Base-by-base conservation (phyloP, 2,797 vertebrate species). In the Enteromius anoplus region DNA sequence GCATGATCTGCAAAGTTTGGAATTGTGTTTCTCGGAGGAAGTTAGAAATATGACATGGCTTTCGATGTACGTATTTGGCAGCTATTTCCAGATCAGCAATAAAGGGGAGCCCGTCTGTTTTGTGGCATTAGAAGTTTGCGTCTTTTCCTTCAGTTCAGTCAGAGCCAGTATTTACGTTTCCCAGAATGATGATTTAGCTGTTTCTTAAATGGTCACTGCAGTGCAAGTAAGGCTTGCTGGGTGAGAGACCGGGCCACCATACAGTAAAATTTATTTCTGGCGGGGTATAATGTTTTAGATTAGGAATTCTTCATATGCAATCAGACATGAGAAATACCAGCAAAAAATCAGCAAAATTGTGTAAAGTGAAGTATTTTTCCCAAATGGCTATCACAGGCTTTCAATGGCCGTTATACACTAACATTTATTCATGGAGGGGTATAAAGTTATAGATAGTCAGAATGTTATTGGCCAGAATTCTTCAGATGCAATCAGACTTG, bases 121-220 rank as follows among this genome's bases (percentile, higher is more conserved):
- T 91, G 88, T 84, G 92, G 90, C 89, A 90, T 94, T 88, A 94
- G 89, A 89, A 86, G 75, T 88, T 85, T 89, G 85, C 86, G 92
- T 91, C 90, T 88, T 95, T 94, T 92, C 92, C 91, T 92, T 94
- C 90, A 92, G 86, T 93, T 93, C 93, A 92, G 90, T 90, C 88
- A 79, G 70, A 75, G 32, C 86, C 89, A 90, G 58, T 93, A 95
- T 96, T 95, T 95, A 94, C 90, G 89, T 94, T 93, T 92, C 92
- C 89, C 91, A 89, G 89, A 95, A 89, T 94, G 96, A 95, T 95
- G 92, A 96, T 93, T 92, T 93, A 92, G 92, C 91, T 93, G 89
- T 94, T 96, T 87, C 93, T 94, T 93, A 94, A 95, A 94, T 88
- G 85, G 88, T 89, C 86, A 88, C 86, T 81, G 66, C 62, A 64